These are phyloP conservation scores for Pongo pygmaeus DNA, from an alignment of 2,113 vertebrate species.

Conservation along the genomic window DNA sequence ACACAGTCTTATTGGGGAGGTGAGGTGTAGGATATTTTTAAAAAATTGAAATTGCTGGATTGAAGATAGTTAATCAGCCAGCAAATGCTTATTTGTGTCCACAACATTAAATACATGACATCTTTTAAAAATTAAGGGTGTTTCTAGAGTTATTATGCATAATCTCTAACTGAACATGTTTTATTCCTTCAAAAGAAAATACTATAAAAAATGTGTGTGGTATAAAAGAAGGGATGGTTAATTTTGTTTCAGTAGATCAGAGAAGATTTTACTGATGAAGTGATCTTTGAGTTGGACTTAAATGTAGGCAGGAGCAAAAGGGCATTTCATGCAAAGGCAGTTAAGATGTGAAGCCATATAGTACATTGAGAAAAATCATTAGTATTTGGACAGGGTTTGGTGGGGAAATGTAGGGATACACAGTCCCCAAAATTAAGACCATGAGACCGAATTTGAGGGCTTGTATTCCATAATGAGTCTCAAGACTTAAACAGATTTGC, in stretches of 20 bases:
- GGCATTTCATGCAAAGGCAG: not conserved
- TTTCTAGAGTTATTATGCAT: not conserved
- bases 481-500: not conserved
- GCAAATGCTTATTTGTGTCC: not conserved
- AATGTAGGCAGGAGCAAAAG: not conserved
- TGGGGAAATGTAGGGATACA: not conserved
- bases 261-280: slow-evolving; percentile 2
- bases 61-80: not conserved
- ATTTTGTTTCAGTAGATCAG: slow-evolving; percentile 32
- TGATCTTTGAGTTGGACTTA: not conserved
- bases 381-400: not conserved
- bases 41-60: not conserved
- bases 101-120: not conserved
- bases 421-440: not conserved
- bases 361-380: not conserved
- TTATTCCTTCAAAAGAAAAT: slow-evolving; percentile 17
- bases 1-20: not conserved
- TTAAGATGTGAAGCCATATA: not conserved
- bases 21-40: not conserved
- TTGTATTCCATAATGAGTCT: not conserved
- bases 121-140: not conserved
- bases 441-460: not conserved
- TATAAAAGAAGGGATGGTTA: not conserved
- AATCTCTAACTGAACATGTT: not conserved
- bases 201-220: not conserved